phyloP scores from a whole-genome alignment of 37 sponge, comb jelly and placozoan species.

The Hexactinellida sp. region DNA sequence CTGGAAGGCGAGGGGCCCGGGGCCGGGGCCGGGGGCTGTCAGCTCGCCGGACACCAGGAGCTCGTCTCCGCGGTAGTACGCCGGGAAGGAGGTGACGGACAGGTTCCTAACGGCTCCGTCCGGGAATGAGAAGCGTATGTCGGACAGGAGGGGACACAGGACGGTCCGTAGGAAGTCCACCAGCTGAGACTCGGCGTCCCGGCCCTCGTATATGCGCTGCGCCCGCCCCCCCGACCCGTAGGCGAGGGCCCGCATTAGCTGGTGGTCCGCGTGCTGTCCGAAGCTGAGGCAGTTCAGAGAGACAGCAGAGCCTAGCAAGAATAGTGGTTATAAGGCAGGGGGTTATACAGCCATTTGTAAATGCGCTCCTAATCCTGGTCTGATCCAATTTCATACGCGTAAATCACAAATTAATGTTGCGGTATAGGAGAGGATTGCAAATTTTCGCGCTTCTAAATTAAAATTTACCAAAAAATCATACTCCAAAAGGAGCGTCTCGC shows the following conservation, averaged over 20 bases:
- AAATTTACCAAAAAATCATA: no score
- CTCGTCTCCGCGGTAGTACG: constrained; percentile 9
- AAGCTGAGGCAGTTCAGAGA: not conserved
- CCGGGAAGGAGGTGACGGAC: not conserved
- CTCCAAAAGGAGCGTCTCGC: no score
- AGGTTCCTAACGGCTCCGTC: not conserved
- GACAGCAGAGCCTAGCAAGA: not conserved
- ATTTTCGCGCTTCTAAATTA: no score
- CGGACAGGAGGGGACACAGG: not conserved
- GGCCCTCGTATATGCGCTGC: not conserved
- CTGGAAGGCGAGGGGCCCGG: not conserved
- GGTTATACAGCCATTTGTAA: no score
- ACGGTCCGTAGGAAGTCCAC: not conserved
- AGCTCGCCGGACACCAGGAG: not conserved
- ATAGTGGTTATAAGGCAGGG: no score
- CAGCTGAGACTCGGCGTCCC: not conserved
- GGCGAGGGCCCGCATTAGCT: not conserved
- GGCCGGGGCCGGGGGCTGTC: not conserved
- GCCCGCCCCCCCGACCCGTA: not conserved
- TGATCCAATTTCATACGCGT: no score
- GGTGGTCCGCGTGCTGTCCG: not conserved
- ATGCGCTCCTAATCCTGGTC: no score
- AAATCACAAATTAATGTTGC: no score
- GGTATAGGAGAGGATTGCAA: no score
- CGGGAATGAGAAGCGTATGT: not conserved